Base-by-base conservation (phyloP, 1,140 invertebrate genomes). In the Pogonomyrmex californicus region DNA sequence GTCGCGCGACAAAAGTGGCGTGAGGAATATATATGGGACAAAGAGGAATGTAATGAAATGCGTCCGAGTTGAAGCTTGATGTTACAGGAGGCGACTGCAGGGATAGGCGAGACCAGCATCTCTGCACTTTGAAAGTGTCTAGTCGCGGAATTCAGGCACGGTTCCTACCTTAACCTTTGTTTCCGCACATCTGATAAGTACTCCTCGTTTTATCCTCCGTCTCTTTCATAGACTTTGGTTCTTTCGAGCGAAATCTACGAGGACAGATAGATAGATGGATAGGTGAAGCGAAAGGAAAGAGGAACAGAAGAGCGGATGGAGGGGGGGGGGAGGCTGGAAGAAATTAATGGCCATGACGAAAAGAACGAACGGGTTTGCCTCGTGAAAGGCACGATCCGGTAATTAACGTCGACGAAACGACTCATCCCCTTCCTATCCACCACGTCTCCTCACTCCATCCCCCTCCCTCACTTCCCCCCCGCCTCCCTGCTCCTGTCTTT, bases 21-120 rank as follows among this genome's bases (percentile, higher is more conserved):
- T 70, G 36, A 87, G 88, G 78, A 89, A 90, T 91, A 91, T 91
- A 91, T 91, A 91, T 87, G 77, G 89, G 75, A 93, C 92, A 93
- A 94, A 93, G 92, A 88, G 82, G 78, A 62, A 88, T 83, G 86
- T 93, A 93, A 94, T 94, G 92, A 94, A 93, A 93, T 92, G 92
- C 92, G 92, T 93, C 85, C 90, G 79, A 87, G 79, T 86, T 77
- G 44, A 70, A 70, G 65, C 54, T 89, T 70, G 63, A 63, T 65
- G 85, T 79, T 90, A 82, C 87, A 88, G 76, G 65, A 86, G 23
- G 60, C 76, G 78, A 70, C 56, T 30, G 58, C 41, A 47, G 36
- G 60, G 66, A 30, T 76, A 58, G 66, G 36, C 30, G 49, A 60
- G 51, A 87, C 92, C 90, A 92, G 73, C 63, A 88, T 92, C 89